Evolutionary conservation across 2,797 vertebrate species (phyloP).

Genomic region (Gambelia wislizenii): DNA sequence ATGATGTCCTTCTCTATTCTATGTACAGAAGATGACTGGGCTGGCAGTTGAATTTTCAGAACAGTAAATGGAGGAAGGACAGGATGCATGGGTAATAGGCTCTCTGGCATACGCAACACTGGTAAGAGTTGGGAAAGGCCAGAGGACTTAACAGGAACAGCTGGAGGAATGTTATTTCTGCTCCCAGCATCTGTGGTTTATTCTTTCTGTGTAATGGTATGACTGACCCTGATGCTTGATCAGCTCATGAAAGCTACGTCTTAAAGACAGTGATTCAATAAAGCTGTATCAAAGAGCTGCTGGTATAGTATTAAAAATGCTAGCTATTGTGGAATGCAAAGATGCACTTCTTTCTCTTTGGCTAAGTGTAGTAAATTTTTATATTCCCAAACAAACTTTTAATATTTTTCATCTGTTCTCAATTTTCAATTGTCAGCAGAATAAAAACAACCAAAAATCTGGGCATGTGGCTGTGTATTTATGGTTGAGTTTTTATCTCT

Average conservation of each 20-base stretch:
- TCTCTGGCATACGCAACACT: too few relatives aligned
- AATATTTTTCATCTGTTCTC: conserved; percentile 77
- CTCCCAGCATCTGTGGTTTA: neutral
- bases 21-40: neutral
- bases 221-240: neutral
- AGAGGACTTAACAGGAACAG: neutral
- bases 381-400: conserved; percentile 67
- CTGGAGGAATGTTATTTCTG: neutral
- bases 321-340: conserved; percentile 39
- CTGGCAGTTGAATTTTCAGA: neutral
- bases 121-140: neutral
- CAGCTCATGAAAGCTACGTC: conserved; percentile 28
- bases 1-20: too few relatives aligned
- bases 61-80: neutral
- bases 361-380: conserved; percentile 51
- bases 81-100: neutral
- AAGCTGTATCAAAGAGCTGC: conserved; percentile 37
- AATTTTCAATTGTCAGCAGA: conserved; percentile 77
- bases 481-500: conserved; percentile 82
- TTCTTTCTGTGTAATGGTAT: neutral
- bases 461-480: conserved; percentile 79
- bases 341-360: neutral
- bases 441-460: conserved; percentile 41
- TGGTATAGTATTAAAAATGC: conserved; percentile 22
- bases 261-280: conserved; percentile 47